Evolutionary conservation across 2,113 vertebrate species (phyloP).

Genomic region (Paralichthys olivaceus): DNA sequence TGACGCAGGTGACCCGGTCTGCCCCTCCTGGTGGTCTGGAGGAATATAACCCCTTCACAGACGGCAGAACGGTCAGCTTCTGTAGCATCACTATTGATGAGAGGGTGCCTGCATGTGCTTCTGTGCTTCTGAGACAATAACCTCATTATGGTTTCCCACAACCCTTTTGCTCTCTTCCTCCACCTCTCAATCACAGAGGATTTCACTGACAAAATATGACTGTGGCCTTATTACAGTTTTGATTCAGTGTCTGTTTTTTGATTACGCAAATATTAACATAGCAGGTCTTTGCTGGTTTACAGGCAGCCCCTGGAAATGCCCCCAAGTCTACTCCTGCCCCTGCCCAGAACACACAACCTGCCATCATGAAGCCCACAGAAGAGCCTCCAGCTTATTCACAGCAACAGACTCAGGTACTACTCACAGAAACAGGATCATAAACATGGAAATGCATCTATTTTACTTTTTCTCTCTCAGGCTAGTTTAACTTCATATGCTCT

Average conservation of each 20-base stretch:
- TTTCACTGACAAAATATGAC: constrained; percentile 49
- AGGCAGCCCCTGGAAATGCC: constrained; percentile 90
- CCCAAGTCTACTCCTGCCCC: constrained; percentile 89
- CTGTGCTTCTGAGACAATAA: constrained; percentile 33
- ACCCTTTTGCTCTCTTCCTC: constrained; percentile 18
- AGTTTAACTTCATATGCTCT: background rate
- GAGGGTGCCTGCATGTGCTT: constrained; percentile 35
- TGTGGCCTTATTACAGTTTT: constrained; percentile 56
- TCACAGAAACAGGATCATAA: background rate
- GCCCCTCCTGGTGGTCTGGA: constrained; percentile 92
- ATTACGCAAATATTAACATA: constrained; percentile 31
- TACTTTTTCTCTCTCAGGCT: background rate
- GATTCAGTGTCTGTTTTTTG: constrained; percentile 12
- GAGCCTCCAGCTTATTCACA: constrained; percentile 94
- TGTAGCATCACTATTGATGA: constrained; percentile 11
- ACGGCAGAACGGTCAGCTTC: constrained; percentile 91
- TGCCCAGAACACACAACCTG: constrained; percentile 92
- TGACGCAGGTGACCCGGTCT: constrained; percentile 96
- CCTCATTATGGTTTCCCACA: constrained; percentile 45
- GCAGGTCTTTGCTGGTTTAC: constrained; percentile 33
- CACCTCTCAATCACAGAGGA: constrained; percentile 44
- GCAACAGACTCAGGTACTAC: constrained; percentile 81
- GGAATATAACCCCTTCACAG: constrained; percentile 98
- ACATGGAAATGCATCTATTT: background rate
- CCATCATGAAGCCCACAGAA: constrained; percentile 99